phyloP scores from a whole-genome alignment of 2,888 invertebrate genomes.

The Cheilosia impressa region DNA sequence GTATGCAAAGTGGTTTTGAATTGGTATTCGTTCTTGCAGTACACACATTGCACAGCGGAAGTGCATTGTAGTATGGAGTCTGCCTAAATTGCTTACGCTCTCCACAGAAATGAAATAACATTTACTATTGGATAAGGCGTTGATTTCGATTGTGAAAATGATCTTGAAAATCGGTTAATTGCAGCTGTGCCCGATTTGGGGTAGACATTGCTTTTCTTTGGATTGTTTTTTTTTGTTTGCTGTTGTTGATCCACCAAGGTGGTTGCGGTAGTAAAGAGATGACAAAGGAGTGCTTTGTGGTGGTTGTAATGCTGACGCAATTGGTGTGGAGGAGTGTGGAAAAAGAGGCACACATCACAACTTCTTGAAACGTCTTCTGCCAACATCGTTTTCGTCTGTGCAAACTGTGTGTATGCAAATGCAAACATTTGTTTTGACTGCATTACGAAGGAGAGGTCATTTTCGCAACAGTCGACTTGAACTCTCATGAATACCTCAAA shows the following conservation, averaged over 20 bases:
- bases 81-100: slow-evolving; percentile 5
- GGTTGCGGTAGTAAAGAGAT: neutral
- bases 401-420: too few species aligned
- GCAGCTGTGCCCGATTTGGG: neutral
- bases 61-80: slow-evolving; percentile 29
- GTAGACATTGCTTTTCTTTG: neutral
- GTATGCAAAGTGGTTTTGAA: slow-evolving; percentile 14
- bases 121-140: neutral
- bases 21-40: slow-evolving; percentile 21
- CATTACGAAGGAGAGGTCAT: too few species aligned
- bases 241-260: neutral
- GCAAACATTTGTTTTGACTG: too few species aligned
- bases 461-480: too few species aligned
- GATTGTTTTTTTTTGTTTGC: neutral
- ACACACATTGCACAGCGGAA: slow-evolving; percentile 11
- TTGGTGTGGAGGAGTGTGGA: too few species aligned
- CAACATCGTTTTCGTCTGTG: too few species aligned
- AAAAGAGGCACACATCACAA: too few species aligned
- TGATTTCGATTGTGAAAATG: slow-evolving; percentile 21
- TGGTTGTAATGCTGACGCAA: too few species aligned
- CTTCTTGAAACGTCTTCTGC: too few species aligned
- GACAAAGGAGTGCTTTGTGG: too few species aligned
- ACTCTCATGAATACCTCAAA: too few species aligned
- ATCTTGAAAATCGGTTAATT: slow-evolving; percentile 18
- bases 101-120: slow-evolving; percentile 8